Percentiles rank a stretch among this genome's conserved stretches.
phyloP scores from a whole-genome alignment of 2,888 invertebrate species.

The Lepidocyrtinus sp. region DNA sequence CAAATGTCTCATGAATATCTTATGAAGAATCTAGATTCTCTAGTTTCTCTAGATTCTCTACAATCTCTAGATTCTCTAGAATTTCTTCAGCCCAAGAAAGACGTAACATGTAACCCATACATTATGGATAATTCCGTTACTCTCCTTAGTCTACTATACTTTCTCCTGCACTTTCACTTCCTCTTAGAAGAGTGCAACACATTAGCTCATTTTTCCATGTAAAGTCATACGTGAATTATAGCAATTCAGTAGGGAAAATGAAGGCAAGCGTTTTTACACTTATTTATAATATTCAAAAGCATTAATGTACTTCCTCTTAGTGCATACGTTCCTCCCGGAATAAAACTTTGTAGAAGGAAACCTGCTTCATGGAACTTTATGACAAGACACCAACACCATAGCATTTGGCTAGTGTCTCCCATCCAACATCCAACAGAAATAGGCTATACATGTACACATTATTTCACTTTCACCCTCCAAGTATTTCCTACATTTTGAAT shows the following conservation, averaged over 20 bases:
- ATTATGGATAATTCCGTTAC: constrained; percentile 9
- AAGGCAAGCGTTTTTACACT: neutral
- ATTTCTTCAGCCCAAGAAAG: too few species aligned
- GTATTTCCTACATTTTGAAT: too few species aligned
- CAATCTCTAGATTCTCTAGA: too few species aligned
- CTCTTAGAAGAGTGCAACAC: neutral
- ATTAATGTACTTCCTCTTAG: neutral
- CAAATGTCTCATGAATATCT: constrained; percentile 45
- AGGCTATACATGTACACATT: neutral
- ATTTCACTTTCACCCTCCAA: neutral
- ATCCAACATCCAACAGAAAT: neutral
- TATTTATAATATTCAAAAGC: constrained; percentile 5
- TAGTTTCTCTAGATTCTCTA: too few species aligned
- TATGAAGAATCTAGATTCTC: constrained; percentile 22
- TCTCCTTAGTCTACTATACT: neutral
- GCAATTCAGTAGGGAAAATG: constrained; percentile 29
- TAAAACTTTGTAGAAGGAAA: too few species aligned
- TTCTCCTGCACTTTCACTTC: neutral
- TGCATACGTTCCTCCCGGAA: neutral
- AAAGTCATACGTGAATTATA: constrained; percentile 17
- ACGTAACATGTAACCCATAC: neutral
- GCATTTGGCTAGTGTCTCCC: neutral
- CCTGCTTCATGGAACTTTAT: too few species aligned
- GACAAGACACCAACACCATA: constrained; percentile 1
- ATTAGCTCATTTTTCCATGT: constrained; percentile 8